Base-by-base conservation (phyloP, 2,113 vertebrate species). In the Boulengeromyrus knoepffleri region DNA sequence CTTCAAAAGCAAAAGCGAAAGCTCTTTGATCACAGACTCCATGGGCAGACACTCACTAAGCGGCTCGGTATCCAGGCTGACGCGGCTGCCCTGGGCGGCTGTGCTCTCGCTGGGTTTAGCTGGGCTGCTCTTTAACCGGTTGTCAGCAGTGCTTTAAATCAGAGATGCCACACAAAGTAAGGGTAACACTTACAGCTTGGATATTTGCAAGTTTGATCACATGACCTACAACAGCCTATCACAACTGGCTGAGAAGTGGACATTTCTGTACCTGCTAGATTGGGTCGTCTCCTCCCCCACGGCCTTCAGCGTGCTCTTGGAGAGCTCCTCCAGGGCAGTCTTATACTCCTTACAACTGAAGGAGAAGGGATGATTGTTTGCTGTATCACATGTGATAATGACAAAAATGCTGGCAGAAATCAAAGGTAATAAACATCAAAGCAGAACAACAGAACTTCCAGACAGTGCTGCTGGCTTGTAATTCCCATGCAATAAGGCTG, bases 281-380 rank as follows among this genome's bases (percentile, higher is more conserved):
- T 95, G 96, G 15, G 95, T 90, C 84, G 94, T 92, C 91, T 99
- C 98, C 10, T 99, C 98, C 15, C 93, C 95, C 91, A 91, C 95
- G 49, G 90, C 91, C 91, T 96, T 97, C 92, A 92, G 83, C 5
- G 95, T 95, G 3, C 36, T 93, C 96, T 97, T 98, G n/a, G 97
- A 97, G 90, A 99, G 92, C 87, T 99, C 97, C 52, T 99, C 98
- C 91, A 99, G 96, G 36, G 98, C 97, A 1, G 96, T 98, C 95
- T 97, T 99, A 93, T 99, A 99, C 92, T 99, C 98, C 92, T 99
- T 99, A 92, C 99, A 99, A 93, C 99, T 99, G 90, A 49, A 66
- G 27, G 49, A 46, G 27, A n/a, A 31, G 15, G 45, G 9, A 24
- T 36, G 21, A 62, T 50, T 36, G 6, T 49, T 10, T 10, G 31